phyloP scores from a whole-genome alignment of 2,888 invertebrate genomes.

The Pseudoips prasinana region DNA sequence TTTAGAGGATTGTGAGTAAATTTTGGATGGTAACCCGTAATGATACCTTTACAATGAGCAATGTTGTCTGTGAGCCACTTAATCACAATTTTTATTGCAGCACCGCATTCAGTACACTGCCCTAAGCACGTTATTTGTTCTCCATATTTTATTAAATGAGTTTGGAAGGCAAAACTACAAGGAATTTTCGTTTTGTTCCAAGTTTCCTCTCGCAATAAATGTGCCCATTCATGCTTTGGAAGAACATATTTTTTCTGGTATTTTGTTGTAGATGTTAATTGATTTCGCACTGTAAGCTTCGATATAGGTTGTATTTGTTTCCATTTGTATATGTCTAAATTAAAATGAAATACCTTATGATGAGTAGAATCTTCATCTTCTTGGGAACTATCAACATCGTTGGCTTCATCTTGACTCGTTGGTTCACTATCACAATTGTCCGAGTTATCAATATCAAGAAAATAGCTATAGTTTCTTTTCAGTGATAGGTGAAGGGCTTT shows the following conservation, averaged over 20 bases:
- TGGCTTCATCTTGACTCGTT: constrained; percentile 1
- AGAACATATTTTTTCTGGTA: constrained; percentile 2
- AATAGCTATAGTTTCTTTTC: constrained; percentile 1
- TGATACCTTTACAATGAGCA: constrained; percentile 1
- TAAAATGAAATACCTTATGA: constrained; percentile 1
- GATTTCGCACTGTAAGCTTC: constrained; percentile 2
- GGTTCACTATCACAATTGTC: neutral
- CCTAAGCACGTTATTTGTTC: constrained; percentile 1
- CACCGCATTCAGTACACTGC: constrained; percentile 1
- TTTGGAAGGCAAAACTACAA: constrained; percentile 2
- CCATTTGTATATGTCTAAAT: constrained; percentile 4
- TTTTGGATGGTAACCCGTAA: constrained; percentile 1
- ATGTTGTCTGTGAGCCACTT: constrained; percentile 2
- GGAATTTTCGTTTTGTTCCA: constrained; percentile 2
- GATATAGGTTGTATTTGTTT: constrained; percentile 3
- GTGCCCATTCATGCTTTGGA: constrained; percentile 1
- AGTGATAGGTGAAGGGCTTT: constrained; percentile 1
- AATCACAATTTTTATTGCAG: neutral
- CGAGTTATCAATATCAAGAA: neutral
- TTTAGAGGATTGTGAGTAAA: constrained; percentile 1
- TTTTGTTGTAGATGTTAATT: neutral
- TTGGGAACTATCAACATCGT: neutral
- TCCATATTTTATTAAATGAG: constrained; percentile 1
- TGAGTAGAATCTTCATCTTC: neutral
- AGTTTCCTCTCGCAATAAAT: constrained; percentile 1